A percentile compares a stretch with the other conserved stretches of the same genome.
Evolutionary conservation across 30 jellyfish, hydroid and myxozoan species (phyloP).

Genomic region (Catostylus mosaicus): DNA sequence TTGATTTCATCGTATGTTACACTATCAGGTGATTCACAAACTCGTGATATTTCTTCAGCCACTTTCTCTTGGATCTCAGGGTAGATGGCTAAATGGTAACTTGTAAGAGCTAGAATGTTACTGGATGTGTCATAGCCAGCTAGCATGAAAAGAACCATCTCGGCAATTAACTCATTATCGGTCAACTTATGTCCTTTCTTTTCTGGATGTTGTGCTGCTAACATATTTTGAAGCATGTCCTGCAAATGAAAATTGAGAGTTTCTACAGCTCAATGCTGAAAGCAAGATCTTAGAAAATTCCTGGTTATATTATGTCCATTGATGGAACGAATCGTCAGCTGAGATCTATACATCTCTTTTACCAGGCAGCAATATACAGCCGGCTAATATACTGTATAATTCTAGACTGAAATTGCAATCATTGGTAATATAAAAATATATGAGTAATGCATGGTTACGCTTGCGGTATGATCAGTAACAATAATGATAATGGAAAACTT

Average conservation of each 20-base stretch:
- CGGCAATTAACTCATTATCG: slow-evolving; percentile 66
- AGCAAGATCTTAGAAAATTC: too few species aligned
- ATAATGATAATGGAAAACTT: neutral
- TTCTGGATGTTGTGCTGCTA: slow-evolving; percentile 56
- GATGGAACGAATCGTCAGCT: too few species aligned
- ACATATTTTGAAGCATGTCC: slow-evolving; percentile 58
- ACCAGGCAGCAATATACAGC: too few species aligned
- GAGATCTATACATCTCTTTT: too few species aligned
- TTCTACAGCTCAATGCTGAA: too few species aligned
- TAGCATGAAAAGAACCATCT: slow-evolving; percentile 41
- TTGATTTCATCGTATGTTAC: slow-evolving; percentile 53
- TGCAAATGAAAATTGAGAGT: too few species aligned
- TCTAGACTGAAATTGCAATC: too few species aligned
- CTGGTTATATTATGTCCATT: too few species aligned
- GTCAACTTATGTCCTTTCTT: slow-evolving; percentile 41
- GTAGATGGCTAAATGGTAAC: slow-evolving; percentile 65
- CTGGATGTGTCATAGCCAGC: slow-evolving; percentile 87
- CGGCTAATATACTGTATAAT: too few species aligned
- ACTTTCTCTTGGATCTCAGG: slow-evolving; percentile 73
- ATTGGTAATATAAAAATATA: too few species aligned
- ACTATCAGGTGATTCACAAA: slow-evolving; percentile 26
- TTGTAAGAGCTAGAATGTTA: slow-evolving; percentile 34
- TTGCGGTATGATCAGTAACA: too few species aligned
- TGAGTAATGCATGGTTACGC: too few species aligned
- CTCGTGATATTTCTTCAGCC: slow-evolving; percentile 54